A percentile compares a stretch with the other conserved stretches of the same genome.
Evolutionary conservation across 2,888 invertebrate species (phyloP).

Genomic region (Dorcus parallelipipedus): DNA sequence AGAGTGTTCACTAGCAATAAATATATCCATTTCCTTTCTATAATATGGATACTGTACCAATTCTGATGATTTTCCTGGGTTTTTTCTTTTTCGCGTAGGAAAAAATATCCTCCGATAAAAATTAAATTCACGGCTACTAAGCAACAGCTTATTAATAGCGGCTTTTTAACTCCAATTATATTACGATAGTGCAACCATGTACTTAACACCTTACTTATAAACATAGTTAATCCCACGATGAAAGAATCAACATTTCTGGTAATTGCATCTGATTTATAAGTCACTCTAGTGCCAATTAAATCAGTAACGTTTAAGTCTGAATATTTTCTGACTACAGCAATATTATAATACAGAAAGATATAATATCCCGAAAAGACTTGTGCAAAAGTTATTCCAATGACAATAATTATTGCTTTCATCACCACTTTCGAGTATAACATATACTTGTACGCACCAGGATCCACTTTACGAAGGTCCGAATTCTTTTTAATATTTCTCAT

Average conservation of each 20-base stretch:
- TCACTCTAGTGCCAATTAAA: neutral
- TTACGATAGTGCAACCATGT: slow-evolving; percentile 21
- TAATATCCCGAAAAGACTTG: slow-evolving; percentile 34
- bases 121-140: slow-evolving; percentile 16
- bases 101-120: slow-evolving; percentile 14
- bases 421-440: slow-evolving; percentile 35
- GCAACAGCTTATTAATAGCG: slow-evolving; percentile 30
- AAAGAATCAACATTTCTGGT: slow-evolving; percentile 22
- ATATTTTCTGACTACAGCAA: slow-evolving; percentile 12
- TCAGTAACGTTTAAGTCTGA: slow-evolving; percentile 1
- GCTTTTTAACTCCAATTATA: slow-evolving; percentile 28
- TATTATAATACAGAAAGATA: slow-evolving; percentile 30
- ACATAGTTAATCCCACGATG: slow-evolving; percentile 25
- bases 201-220: slow-evolving; percentile 25
- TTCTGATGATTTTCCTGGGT: no score
- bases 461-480: slow-evolving; percentile 25
- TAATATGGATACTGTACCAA: neutral
- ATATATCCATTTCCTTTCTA: slow-evolving; percentile 21
- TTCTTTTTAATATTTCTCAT: slow-evolving; percentile 31
- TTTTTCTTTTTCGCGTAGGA: slow-evolving; percentile 1
- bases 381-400: slow-evolving; percentile 26
- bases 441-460: slow-evolving; percentile 25
- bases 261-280: slow-evolving; percentile 9
- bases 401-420: slow-evolving; percentile 29
- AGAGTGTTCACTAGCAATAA: slow-evolving; percentile 21